Base-by-base conservation (phyloP, 1,140 invertebrate genomes). In the Ylistrum balloti region DNA sequence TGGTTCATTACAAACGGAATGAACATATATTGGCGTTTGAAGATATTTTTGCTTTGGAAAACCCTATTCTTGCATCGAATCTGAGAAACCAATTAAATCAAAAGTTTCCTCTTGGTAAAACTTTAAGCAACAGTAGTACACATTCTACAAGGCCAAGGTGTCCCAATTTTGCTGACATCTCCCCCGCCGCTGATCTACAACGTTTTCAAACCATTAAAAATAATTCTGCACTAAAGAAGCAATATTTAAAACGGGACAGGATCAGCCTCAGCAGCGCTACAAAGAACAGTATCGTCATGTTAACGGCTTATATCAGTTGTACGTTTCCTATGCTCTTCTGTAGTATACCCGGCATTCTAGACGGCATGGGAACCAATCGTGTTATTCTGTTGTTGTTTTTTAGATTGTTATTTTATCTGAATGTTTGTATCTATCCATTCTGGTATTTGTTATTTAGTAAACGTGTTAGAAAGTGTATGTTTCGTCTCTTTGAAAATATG, bases 401-500 rank as follows among this genome's bases (percentile, higher is more conserved):
- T 88, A 91, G 92, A 34, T 87, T 94, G 22, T 85, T 94, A 22
- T 95, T 95, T 90, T 93, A 91, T 56, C 32, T 94, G 3, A 95
- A 95, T 91, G 93, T 92, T 5, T 93, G 93, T 33, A 89, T 92
- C 13, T 95, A 94, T 86, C 94, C 95, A 0, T 89, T 93, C 7
- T 95, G 95, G 95, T 95, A 95, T 89, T 90, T 95, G 15, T 15
- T 93, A 10, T 95, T 94, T 86, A 95, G 95, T 88, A 93, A 92
- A 74, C 91, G 94, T 15, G 94, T 95, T 13, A 91, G 93, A 56
- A 94, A 94, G 86, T 95, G 94, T 89, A 88, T 95, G 10, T 88
- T 89, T 3, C 88, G 92, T 41, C 33, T 95, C 38, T 90, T 90
- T 34, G 95, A 95, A 74, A 91, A 74, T 33, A 22, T 93, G 20